Percentiles rank a stretch among this genome's conserved stretches.
Conservation (phyloP, 2,113 vertebrate genomes). For the Nerophis ophidion region DNA sequence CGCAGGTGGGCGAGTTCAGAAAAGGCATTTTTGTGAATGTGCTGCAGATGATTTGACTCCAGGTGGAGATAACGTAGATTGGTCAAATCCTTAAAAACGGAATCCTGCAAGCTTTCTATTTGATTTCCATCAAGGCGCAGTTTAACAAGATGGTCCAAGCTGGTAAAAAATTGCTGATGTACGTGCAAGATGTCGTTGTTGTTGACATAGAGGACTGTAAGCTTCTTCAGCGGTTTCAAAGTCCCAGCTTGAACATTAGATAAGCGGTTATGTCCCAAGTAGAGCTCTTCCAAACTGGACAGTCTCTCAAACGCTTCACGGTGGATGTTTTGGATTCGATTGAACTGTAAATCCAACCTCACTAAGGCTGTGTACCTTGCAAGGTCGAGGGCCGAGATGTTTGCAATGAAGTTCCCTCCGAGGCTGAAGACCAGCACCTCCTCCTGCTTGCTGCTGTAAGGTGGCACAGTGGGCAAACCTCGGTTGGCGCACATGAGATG, state of each 20-base stretch:
- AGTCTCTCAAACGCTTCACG: conserved; percentile 85
- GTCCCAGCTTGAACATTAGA: conserved; percentile 73
- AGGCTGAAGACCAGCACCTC: conserved; percentile 84
- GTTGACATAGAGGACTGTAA: conserved; percentile 84
- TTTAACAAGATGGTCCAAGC: conserved; percentile 79
- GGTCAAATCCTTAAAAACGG: conserved; percentile 78
- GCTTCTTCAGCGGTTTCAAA: conserved; percentile 76
- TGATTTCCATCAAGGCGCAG: conserved; percentile 85
- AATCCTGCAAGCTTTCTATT: conserved; percentile 77
- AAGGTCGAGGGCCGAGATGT: conserved; percentile 85
- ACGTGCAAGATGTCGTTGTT: conserved; percentile 80
- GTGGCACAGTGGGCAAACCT: conserved; percentile 81
- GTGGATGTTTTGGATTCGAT: conserved; percentile 82
- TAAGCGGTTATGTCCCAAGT: conserved; percentile 89
- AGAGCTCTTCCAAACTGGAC: conserved; percentile 82
- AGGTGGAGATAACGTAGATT: conserved; percentile 87
- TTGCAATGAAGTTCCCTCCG: conserved; percentile 89
- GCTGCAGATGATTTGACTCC: conserved; percentile 84
- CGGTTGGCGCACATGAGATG: conserved; percentile 90
- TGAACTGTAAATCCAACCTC: conserved; percentile 89
- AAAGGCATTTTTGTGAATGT: conserved; percentile 83
- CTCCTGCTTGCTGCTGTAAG: conserved; percentile 61
- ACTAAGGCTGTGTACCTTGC: conserved; percentile 75
- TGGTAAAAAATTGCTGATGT: conserved; percentile 70
- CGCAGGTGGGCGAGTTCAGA: conserved; percentile 79